These are phyloP conservation scores for Cryptomyrus ogoouensis DNA, from an alignment of 2,113 vertebrate genomes.

Conservation along the genomic window DNA sequence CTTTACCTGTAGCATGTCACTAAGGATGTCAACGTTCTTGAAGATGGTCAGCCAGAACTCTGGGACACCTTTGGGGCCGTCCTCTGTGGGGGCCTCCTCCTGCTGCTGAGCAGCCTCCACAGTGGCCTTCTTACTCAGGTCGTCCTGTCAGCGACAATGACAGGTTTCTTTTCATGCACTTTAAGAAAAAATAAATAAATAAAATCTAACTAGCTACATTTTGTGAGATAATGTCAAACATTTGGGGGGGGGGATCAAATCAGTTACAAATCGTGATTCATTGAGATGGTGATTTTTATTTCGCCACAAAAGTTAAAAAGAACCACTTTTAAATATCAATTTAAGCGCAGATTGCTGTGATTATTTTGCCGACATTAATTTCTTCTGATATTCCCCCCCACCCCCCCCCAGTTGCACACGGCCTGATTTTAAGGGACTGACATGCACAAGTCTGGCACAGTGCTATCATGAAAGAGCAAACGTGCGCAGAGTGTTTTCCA, in stretches of 20 bases:
- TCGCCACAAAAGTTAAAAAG: neutral
- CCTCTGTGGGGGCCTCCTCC: slow-evolving; percentile 52
- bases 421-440: too few relatives aligned
- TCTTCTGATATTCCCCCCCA: too few relatives aligned
- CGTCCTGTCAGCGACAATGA: slow-evolving; percentile 59
- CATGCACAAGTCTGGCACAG: neutral
- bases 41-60: slow-evolving; percentile 98
- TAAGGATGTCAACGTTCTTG: slow-evolving; percentile 92
- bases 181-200: neutral
- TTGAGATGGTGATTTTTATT: neutral
- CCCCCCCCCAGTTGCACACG: too few relatives aligned
- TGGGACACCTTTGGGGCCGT: slow-evolving; percentile 82
- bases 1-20: slow-evolving; percentile 86
- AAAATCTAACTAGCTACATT: neutral
- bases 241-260: neutral
- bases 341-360: neutral
- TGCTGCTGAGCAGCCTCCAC: slow-evolving; percentile 66
- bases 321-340: neutral
- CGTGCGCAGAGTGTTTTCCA: neutral
- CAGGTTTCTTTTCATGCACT: neutral
- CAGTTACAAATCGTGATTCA: neutral
- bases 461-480: neutral
- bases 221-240: neutral
- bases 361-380: neutral
- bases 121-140: slow-evolving; percentile 77